Percentiles rank a stretch among this genome's conserved stretches.
Evolutionary conservation across 1,140 invertebrate genomes (phyloP).

Genomic region (Halictus rubicundus): DNA sequence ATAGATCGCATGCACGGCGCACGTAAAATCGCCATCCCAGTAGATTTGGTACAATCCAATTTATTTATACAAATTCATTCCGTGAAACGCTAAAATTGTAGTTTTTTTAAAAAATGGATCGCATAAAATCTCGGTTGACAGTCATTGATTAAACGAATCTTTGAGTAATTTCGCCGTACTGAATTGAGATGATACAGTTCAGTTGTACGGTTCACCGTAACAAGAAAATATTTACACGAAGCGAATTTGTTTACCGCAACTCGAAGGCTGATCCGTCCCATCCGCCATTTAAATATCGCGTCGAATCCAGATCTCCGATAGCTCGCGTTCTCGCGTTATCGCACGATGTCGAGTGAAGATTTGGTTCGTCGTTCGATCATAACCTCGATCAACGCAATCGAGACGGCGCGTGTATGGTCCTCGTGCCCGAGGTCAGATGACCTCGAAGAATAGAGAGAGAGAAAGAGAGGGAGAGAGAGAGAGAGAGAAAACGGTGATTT

Average conservation of each 20-base stretch:
- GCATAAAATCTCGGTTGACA: too few relatives aligned
- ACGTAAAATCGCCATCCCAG: too few relatives aligned
- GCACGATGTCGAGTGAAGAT: slow-evolving; percentile 46
- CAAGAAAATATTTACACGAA: not conserved
- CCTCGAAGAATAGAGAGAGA: not conserved
- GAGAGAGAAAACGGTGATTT: too few relatives aligned
- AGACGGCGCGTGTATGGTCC: slow-evolving; percentile 1
- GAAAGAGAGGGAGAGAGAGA: not conserved
- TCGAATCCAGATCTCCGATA: slow-evolving; percentile 20
- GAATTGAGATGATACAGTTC: not conserved
- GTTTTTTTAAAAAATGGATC: too few relatives aligned
- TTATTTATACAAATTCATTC: too few relatives aligned
- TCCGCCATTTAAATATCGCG: slow-evolving; percentile 5
- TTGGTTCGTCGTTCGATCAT: slow-evolving; percentile 42
- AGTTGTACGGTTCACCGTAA: not conserved
- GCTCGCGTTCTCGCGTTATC: slow-evolving; percentile 10
- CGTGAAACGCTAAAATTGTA: too few relatives aligned
- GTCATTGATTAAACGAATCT: too few relatives aligned
- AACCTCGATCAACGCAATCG: slow-evolving; percentile 44
- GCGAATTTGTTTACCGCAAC: not conserved
- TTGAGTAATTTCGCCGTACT: too few relatives aligned
- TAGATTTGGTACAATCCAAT: too few relatives aligned
- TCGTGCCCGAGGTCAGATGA: not conserved
- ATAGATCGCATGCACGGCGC: too few relatives aligned
- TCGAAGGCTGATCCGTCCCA: not conserved